These are phyloP conservation scores for Ophion ventricosus DNA, from an alignment of 2,888 invertebrate species.

Conservation along the genomic window DNA sequence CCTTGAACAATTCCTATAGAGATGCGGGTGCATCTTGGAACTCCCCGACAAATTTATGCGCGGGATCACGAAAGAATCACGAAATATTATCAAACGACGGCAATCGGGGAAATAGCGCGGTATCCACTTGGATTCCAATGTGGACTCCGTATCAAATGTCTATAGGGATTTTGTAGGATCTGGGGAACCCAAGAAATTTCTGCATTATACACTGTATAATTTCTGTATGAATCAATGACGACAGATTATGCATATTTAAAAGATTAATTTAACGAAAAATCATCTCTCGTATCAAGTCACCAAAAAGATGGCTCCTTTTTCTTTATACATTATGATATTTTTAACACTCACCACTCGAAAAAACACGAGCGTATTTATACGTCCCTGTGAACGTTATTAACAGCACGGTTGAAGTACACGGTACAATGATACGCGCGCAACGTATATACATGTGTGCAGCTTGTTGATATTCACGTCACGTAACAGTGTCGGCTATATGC, in stretches of 20 bases:
- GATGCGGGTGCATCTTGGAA: too few species aligned
- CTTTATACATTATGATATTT: background rate
- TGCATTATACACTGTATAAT: too few species aligned
- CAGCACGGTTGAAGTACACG: background rate
- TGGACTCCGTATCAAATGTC: too few species aligned
- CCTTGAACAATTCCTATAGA: too few species aligned
- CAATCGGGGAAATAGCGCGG: too few species aligned
- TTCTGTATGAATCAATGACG: background rate
- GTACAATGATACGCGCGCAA: background rate
- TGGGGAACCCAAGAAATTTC: too few species aligned
- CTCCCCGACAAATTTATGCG: too few species aligned
- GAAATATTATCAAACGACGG: too few species aligned
- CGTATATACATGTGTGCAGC: background rate
- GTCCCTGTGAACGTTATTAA: background rate
- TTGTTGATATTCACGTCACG: constrained; percentile 66
- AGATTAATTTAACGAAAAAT: background rate
- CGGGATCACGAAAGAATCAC: too few species aligned
- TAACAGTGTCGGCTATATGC: constrained; percentile 67
- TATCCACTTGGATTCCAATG: too few species aligned
- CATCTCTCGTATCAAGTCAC: background rate
- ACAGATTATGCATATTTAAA: background rate
- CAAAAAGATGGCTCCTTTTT: background rate
- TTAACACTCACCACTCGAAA: background rate
- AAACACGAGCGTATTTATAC: constrained; percentile 1
- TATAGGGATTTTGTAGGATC: too few species aligned